Conservation (phyloP, 2,797 vertebrate genomes). For the Xenops minutus region DNA sequence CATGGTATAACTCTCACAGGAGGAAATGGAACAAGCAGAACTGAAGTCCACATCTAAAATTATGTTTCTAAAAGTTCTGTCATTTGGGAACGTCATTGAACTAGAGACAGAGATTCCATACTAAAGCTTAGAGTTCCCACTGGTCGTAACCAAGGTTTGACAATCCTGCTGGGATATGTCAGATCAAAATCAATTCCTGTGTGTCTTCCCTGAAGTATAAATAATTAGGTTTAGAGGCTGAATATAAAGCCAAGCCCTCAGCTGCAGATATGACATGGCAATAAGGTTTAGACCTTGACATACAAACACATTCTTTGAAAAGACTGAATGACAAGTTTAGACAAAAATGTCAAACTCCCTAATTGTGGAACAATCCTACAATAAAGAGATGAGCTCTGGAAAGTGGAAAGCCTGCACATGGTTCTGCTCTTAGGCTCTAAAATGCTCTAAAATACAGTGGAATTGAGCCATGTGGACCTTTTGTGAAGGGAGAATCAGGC, state of each 20-base stretch:
- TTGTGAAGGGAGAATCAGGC: background rate
- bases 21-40: background rate
- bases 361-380: background rate
- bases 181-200: background rate
- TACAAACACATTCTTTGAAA: background rate
- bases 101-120: background rate
- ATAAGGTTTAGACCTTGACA: background rate
- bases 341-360: background rate
- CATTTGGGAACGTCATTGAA: background rate
- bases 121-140: background rate
- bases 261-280: background rate
- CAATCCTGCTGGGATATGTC: background rate
- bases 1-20: background rate
- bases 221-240: background rate
- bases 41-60: background rate
- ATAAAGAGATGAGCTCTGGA: background rate
- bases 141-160: background rate
- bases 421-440: background rate
- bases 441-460: background rate
- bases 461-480: background rate
- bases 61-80: background rate
- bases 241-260: background rate
- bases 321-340: background rate
- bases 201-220: background rate
- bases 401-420: background rate